Conservation (phyloP, 2,888 invertebrate genomes). For the Crocallis elinguaria region DNA sequence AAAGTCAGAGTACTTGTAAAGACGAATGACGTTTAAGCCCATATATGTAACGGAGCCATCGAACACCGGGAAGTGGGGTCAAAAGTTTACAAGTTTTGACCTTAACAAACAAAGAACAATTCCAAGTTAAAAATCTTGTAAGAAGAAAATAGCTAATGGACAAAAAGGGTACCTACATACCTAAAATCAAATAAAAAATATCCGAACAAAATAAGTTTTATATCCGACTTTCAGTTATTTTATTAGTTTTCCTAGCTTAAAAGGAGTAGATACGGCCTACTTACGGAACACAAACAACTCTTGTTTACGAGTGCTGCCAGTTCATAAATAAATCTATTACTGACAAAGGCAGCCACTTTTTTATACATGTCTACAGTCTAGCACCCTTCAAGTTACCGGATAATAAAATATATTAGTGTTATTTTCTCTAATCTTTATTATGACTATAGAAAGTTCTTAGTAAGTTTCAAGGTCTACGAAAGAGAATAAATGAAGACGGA, state of each 20-base stretch:
- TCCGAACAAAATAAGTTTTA: constrained; percentile 10
- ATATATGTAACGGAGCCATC: too few relatives aligned
- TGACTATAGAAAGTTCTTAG: not conserved
- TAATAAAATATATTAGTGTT: not conserved
- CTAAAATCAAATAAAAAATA: constrained; percentile 9
- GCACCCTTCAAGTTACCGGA: not conserved
- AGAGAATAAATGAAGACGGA: too few relatives aligned
- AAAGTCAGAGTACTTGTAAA: too few relatives aligned
- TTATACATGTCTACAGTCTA: not conserved
- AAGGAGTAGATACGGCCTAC: constrained; percentile 25
- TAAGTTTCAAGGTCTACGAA: too few relatives aligned
- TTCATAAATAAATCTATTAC: constrained; percentile 44
- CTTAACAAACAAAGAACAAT: too few relatives aligned
- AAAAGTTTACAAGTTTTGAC: too few relatives aligned
- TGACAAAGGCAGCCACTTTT: constrained; percentile 24
- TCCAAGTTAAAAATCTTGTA: too few relatives aligned
- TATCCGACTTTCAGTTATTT: constrained; percentile 15
- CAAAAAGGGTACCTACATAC: not conserved
- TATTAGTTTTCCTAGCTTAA: constrained; percentile 19
- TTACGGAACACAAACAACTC: constrained; percentile 45
- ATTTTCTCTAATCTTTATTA: not conserved
- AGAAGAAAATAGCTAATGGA: too few relatives aligned
- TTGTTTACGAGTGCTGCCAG: constrained; percentile 48
- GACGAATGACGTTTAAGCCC: too few relatives aligned
- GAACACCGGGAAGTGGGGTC: too few relatives aligned